Evolutionary conservation across 2,888 invertebrate species (phyloP).

Genomic region (Blastobasis adustella): DNA sequence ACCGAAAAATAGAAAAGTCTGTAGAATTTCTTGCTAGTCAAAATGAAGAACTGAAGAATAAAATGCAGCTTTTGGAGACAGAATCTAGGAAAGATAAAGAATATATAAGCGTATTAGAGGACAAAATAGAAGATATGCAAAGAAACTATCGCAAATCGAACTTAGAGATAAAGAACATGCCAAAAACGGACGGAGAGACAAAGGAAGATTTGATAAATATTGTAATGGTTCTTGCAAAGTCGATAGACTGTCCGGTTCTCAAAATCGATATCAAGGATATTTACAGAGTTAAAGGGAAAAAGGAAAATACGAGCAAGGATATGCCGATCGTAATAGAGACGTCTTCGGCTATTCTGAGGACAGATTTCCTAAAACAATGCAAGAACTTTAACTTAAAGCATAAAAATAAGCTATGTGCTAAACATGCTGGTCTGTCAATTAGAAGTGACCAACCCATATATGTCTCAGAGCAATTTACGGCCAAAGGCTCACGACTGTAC

Average conservation of each 20-base stretch:
- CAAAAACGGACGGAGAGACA: not conserved
- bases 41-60: not conserved
- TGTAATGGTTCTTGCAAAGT: not conserved
- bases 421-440: slow-evolving; percentile 5
- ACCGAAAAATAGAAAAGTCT: not conserved
- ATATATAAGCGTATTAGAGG: not conserved
- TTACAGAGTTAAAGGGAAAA: slow-evolving; percentile 1
- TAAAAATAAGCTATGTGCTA: slow-evolving; percentile 1
- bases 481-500: not conserved
- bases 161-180: not conserved
- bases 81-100: not conserved
- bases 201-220: slow-evolving; percentile 1
- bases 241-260: slow-evolving; percentile 4
- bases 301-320: not conserved
- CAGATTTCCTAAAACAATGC: not conserved
- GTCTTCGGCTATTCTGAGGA: not conserved
- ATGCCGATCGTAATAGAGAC: slow-evolving; percentile 3
- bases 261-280: too few relatives aligned
- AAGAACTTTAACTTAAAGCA: not conserved
- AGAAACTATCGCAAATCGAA: not conserved
- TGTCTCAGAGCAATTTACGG: too few relatives aligned
- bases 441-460: too few relatives aligned
- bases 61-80: not conserved
- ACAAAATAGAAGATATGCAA: not conserved
- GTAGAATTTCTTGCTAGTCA: not conserved